Evolutionary conservation across 2,113 vertebrate species (phyloP).

Genomic region (Rhadina sibilatrix): DNA sequence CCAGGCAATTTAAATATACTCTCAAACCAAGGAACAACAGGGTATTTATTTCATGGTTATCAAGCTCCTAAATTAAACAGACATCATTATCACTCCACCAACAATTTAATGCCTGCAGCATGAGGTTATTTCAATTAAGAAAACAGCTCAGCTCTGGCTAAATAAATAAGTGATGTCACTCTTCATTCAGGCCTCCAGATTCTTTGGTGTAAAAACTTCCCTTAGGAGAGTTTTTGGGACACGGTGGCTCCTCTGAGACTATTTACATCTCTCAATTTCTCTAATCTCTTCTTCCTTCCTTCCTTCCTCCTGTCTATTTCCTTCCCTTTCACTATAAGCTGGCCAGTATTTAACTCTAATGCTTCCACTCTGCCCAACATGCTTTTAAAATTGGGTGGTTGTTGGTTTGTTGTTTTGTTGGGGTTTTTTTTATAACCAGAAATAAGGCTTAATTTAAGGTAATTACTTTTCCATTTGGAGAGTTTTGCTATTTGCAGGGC

Average conservation of each 20-base stretch:
- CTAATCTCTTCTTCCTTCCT: constrained; percentile 72
- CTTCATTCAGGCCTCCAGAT: constrained; percentile 71
- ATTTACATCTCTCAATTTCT: constrained; percentile 74
- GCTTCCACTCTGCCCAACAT: constrained; percentile 36
- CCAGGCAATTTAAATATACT: constrained; percentile 17
- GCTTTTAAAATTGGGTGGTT: constrained; percentile 24
- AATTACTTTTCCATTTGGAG: constrained; percentile 68
- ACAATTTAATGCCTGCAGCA: constrained; percentile 60
- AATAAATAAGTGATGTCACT: constrained; percentile 76
- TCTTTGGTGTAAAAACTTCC: constrained; percentile 61
- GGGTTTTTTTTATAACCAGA: constrained; percentile 66
- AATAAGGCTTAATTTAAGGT: constrained; percentile 76
- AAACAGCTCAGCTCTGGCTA: constrained; percentile 69
- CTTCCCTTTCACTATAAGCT: constrained; percentile 54
- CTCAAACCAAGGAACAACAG: background rate
- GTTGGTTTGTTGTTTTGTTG: background rate
- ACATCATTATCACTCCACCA: constrained; percentile 58
- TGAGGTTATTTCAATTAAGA: constrained; percentile 72
- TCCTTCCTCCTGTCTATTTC: constrained; percentile 70
- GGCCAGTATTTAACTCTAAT: constrained; percentile 34
- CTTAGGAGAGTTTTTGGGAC: constrained; percentile 69
- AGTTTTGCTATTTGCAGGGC: constrained; percentile 70
- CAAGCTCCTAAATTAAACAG: constrained; percentile 57
- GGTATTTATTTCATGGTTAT: constrained; percentile 54
- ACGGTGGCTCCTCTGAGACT: constrained; percentile 74